Evolutionary conservation across 2,113 vertebrate genomes (phyloP).

Genomic region (Caloenas nicobarica): DNA sequence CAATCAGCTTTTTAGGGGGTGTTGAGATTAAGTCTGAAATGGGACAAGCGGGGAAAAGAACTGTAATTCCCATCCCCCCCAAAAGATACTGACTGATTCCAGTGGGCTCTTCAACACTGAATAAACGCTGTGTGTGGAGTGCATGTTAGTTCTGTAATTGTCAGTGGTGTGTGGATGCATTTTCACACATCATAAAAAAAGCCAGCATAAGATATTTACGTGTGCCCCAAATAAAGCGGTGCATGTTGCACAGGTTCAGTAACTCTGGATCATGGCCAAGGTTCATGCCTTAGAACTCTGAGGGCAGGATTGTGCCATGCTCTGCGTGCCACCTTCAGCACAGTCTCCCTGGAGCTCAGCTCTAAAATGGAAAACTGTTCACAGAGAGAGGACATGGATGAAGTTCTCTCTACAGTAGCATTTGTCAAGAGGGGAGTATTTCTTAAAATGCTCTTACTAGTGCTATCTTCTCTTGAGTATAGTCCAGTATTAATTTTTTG

Average conservation of each 20-base stretch:
- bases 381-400: background rate
- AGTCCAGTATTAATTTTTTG: background rate
- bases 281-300: background rate
- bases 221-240: background rate
- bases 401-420: background rate
- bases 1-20: background rate
- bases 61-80: background rate
- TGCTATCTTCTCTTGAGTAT: background rate
- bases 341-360: background rate
- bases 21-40: background rate
- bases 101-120: background rate
- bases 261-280: background rate
- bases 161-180: background rate
- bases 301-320: background rate
- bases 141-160: background rate
- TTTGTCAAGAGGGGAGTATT: background rate
- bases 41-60: background rate
- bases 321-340: background rate
- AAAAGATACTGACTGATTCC: background rate
- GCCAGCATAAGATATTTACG: rapidly evolving
- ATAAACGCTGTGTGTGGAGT: rapidly evolving
- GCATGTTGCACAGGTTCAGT: background rate
- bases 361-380: background rate
- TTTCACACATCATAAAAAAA: background rate
- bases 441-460: background rate